These are phyloP conservation scores for Aphelenchoides avenae DNA, from an alignment of 1,140 invertebrate genomes.

Conservation along the genomic window DNA sequence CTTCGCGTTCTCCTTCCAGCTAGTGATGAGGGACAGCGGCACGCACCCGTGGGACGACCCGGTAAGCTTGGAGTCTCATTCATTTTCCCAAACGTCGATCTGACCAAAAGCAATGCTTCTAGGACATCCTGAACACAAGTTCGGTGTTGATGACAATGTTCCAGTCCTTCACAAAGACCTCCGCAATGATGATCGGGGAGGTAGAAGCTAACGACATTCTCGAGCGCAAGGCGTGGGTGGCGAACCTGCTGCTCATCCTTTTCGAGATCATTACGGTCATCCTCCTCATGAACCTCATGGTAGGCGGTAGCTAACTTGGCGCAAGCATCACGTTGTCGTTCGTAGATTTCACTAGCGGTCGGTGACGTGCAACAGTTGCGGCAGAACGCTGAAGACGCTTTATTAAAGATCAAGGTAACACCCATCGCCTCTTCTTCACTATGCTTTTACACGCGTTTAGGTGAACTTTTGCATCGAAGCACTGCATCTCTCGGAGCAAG, in stretches of 20 bases:
- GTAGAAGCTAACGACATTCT: slow-evolving; percentile 49
- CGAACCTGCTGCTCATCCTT: slow-evolving; percentile 40
- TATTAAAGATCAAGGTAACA: slow-evolving; percentile 36
- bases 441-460: slow-evolving; percentile 14
- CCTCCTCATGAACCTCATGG: slow-evolving; percentile 48
- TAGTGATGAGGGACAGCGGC: slow-evolving; percentile 43
- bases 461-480: slow-evolving; percentile 51
- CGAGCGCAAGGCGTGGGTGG: slow-evolving; percentile 39
- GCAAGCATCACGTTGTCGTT: background rate
- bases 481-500: slow-evolving; percentile 43
- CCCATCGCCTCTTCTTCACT: background rate
- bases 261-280: slow-evolving; percentile 50
- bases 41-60: slow-evolving; percentile 45
- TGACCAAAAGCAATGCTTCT: slow-evolving; percentile 9
- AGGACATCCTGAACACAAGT: background rate
- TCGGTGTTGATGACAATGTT: slow-evolving; percentile 39
- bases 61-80: slow-evolving; percentile 2
- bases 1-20: slow-evolving; percentile 44
- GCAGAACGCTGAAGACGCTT: slow-evolving; percentile 32
- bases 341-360: slow-evolving; percentile 43
- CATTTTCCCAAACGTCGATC: background rate
- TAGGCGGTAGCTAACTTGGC: background rate
- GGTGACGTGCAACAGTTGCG: slow-evolving; percentile 44
- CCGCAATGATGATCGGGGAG: slow-evolving; percentile 50
- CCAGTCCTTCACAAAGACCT: slow-evolving; percentile 48